These are phyloP conservation scores for Ophion slaviceki DNA, from an alignment of 2,888 invertebrate species.

Conservation along the genomic window DNA sequence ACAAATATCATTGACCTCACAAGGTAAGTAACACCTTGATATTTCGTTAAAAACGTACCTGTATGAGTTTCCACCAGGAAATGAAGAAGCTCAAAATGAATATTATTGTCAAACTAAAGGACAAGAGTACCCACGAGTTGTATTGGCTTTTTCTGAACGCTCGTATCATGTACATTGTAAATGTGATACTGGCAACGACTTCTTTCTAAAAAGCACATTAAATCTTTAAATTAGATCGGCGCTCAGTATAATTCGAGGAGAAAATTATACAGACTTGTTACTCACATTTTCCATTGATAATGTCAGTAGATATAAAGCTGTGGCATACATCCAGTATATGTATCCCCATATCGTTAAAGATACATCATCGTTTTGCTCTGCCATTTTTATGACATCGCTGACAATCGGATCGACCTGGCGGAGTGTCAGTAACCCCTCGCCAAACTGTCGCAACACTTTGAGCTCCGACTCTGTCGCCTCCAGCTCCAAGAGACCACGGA, in stretches of 20 bases:
- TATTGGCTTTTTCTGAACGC: not conserved
- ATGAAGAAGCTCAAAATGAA: constrained; percentile 62
- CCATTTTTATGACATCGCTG: constrained; percentile 68
- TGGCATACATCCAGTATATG: not conserved
- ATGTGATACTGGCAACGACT: not conserved
- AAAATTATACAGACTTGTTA: not conserved
- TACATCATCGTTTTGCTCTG: constrained; percentile 5
- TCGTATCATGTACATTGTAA: constrained; percentile 5
- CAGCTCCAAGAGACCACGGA: constrained; percentile 71
- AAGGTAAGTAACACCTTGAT: not conserved
- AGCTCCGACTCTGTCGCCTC: constrained; percentile 71
- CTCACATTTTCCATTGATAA: constrained; percentile 13
- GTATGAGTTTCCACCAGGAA: constrained; percentile 76
- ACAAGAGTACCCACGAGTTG: not conserved
- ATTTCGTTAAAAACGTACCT: constrained; percentile 66
- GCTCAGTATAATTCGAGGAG: not conserved
- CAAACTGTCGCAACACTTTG: constrained; percentile 71
- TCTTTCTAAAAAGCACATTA: constrained; percentile 24
- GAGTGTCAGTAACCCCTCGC: constrained; percentile 70
- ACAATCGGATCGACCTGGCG: constrained; percentile 76
- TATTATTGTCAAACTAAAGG: not conserved
- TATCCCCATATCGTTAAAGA: not conserved
- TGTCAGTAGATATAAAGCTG: not conserved
- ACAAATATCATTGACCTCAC: not conserved
- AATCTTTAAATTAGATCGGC: not conserved